These are phyloP conservation scores for Anabas testudineus DNA, from an alignment of 2,797 vertebrate genomes.

Conservation along the genomic window DNA sequence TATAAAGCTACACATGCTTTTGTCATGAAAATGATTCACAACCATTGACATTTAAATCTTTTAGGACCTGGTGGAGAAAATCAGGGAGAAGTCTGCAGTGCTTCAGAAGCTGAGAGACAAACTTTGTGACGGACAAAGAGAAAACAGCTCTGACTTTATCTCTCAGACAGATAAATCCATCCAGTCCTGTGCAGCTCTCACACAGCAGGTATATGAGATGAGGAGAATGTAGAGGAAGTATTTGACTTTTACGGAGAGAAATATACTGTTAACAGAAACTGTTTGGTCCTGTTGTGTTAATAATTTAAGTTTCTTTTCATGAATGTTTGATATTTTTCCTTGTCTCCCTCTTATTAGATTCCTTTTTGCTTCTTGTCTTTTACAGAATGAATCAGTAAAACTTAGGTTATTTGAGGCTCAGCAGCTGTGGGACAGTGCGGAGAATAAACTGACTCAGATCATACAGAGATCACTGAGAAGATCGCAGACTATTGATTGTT, in stretches of 20 bases:
- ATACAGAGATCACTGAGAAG: conserved; percentile 69
- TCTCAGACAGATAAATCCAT: conserved; percentile 35
- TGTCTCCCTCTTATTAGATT: no score
- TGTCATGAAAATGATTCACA: neutral
- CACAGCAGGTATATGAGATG: conserved; percentile 55
- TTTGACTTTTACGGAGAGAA: neutral
- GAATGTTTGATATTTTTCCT: neutral
- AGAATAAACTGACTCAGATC: conserved; percentile 73
- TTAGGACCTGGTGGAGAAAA: conserved; percentile 86
- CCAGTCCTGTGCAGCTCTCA: conserved; percentile 56
- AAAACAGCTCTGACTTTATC: conserved; percentile 30
- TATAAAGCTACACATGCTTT: no score
- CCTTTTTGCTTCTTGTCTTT: conserved; percentile 1
- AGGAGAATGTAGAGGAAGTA: neutral
- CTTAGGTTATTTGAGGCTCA: conserved; percentile 70
- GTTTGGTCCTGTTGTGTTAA: neutral
- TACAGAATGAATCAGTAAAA: conserved; percentile 74
- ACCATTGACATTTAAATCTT: neutral
- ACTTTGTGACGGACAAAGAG: conserved; percentile 27
- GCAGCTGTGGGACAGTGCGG: conserved; percentile 82
- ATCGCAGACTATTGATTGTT: conserved; percentile 75
- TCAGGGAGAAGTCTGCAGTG: conserved; percentile 75
- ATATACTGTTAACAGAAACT: neutral
- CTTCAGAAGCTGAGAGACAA: conserved; percentile 81
- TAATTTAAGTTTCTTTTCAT: neutral